Evolutionary conservation across 2,888 invertebrate species (phyloP).

Genomic region (Meandrusa payeni): DNA sequence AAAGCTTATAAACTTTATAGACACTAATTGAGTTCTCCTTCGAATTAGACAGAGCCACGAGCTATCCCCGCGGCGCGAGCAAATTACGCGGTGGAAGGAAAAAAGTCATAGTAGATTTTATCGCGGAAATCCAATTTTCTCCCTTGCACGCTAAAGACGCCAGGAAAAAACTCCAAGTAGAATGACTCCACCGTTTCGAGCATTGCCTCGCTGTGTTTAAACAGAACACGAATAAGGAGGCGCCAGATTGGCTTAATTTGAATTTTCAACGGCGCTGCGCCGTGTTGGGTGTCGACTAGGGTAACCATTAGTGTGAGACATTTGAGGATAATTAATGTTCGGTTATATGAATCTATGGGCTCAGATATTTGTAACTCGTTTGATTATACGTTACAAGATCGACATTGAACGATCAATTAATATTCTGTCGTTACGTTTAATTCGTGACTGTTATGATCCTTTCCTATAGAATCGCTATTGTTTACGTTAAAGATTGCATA

Average conservation of each 20-base stretch:
- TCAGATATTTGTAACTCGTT: too few species aligned
- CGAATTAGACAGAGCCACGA: slow-evolving; percentile 54
- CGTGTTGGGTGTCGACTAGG: slow-evolving; percentile 41
- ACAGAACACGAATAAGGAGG: slow-evolving; percentile 79
- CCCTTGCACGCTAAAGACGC: slow-evolving; percentile 79
- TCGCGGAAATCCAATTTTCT: slow-evolving; percentile 81
- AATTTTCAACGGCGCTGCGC: slow-evolving; percentile 72
- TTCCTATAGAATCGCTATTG: too few species aligned
- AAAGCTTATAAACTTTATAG: slow-evolving; percentile 30
- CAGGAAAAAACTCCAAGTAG: slow-evolving; percentile 75
- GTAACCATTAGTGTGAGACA: slow-evolving; percentile 13
- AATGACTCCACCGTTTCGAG: slow-evolving; percentile 77
- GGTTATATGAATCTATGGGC: background rate
- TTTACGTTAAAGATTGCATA: too few species aligned
- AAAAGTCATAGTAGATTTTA: slow-evolving; percentile 76
- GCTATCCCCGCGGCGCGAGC: slow-evolving; percentile 39
- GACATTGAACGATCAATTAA: too few species aligned
- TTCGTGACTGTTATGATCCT: too few species aligned
- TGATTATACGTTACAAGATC: too few species aligned
- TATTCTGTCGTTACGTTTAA: too few species aligned
- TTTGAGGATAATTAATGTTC: slow-evolving; percentile 21
- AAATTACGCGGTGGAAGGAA: slow-evolving; percentile 71
- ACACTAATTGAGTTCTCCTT: slow-evolving; percentile 67
- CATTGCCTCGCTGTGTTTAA: slow-evolving; percentile 76
- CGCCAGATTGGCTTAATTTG: slow-evolving; percentile 80